Conservation (phyloP, 2,797 vertebrate genomes). For the Gallinago stenura region DNA sequence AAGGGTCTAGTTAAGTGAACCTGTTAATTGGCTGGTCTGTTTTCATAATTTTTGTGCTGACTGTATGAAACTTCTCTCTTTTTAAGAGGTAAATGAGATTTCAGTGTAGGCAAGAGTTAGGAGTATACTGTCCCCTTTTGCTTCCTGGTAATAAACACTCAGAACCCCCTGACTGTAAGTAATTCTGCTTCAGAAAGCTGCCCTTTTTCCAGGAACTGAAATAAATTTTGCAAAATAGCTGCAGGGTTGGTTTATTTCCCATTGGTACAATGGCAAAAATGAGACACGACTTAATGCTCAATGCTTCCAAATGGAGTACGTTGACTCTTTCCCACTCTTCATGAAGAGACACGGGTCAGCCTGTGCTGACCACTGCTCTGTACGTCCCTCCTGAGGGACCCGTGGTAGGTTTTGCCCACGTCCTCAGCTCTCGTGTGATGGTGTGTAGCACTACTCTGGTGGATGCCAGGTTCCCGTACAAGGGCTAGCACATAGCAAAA, state of each 20-base stretch:
- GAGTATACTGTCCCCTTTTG: neutral
- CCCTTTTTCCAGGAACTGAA: neutral
- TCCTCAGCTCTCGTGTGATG: accelerated
- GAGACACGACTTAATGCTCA: neutral
- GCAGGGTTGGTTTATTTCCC: neutral
- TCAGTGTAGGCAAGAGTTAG: neutral
- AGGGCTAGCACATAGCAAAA: accelerated
- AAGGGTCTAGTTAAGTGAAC: neutral
- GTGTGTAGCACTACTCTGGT: neutral
- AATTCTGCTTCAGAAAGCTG: neutral
- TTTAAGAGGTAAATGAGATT: neutral
- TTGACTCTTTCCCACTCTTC: neutral
- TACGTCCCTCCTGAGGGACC: neutral
- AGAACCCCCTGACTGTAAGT: neutral
- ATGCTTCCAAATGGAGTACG: neutral
- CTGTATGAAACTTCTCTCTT: neutral
- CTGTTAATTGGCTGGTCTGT: neutral
- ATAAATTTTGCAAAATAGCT: neutral
- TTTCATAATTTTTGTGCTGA: neutral
- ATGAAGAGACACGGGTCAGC: neutral
- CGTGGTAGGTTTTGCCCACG: accelerated
- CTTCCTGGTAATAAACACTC: neutral
- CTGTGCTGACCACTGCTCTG: neutral
- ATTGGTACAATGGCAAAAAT: neutral
- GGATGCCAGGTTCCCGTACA: neutral